Evolutionary conservation across 2,113 vertebrate species (phyloP), one percentile per base, ranked within the genome.

Genomic region (Hoplias malabaricus): DNA sequence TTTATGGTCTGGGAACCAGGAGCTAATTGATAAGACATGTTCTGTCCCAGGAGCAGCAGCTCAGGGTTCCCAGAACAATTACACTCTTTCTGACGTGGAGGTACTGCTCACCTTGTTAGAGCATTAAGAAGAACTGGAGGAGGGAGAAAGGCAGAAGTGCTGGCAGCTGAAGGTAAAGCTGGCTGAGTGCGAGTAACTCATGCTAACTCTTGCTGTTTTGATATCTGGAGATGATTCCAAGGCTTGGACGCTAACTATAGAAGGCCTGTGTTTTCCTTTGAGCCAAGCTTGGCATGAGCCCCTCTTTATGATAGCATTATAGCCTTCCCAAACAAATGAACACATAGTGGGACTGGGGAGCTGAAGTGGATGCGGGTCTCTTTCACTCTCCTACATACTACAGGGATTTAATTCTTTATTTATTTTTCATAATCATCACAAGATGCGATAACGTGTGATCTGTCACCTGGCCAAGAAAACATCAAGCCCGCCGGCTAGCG

Each of bases 21-120:
- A 79, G 84, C 62, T 83, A 84, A 85, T 77, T 86, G 82, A 87
- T 84, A 81, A 82, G 77, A 72, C 73, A 77, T 84, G 82, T 73
- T 53, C 59, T 78, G 81, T 84, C 78, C 81, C 27, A 80, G 68
- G n/a, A 54, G 38, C 69, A 46, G 72, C 48, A 65, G 29, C 43
- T 68, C 62, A 16, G 59, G 27, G 68, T 83, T 83, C 84, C 77
- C 82, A 85, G 77, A 80, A 74, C 80, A 78, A 78, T 85, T 82
- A 74, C 46, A 43, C 57, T 43, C 27, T n/a, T n/a, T 43, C 40
- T 77, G 57, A 43, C 56, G 50, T 69, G 67, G 46, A 73, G 38
- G 70, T 70, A 77, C 48, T 21, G 40, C 74, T 69, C 25, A 36
- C 50, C 57, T 63, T 74, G 33, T 46, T 29, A n/a, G 9, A 36